Conservation (phyloP, 2,113 vertebrate genomes). For the Galemys pyrenaicus region DNA sequence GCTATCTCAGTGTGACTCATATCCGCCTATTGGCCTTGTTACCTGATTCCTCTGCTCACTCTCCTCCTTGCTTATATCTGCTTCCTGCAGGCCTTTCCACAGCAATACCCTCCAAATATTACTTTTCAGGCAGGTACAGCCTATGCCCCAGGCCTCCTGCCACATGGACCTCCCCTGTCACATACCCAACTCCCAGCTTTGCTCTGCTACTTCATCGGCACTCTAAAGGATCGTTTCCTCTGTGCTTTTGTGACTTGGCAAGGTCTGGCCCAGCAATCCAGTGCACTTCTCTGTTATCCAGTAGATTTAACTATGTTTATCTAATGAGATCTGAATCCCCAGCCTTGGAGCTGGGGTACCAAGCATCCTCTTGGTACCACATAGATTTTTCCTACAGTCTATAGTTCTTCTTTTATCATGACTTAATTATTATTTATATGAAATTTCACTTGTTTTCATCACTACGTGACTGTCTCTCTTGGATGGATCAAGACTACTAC, state of each 20-base stretch:
- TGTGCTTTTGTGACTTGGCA: neutral
- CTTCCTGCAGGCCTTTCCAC: neutral
- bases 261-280: neutral
- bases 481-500: neutral
- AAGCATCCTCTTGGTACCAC: neutral
- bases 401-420: neutral
- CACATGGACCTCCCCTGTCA: fast-evolving
- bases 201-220: neutral
- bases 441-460: neutral
- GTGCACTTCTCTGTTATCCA: neutral
- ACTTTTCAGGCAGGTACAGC: neutral
- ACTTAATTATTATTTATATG: neutral
- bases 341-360: neutral
- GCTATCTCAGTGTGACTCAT: neutral
- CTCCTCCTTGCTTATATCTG: neutral
- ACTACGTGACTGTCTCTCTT: neutral
- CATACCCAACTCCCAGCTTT: neutral
- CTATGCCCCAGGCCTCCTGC: neutral
- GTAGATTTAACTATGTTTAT: neutral
- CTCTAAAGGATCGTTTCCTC: neutral
- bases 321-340: neutral
- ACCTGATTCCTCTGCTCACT: neutral
- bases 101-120: no score
- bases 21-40: no score
- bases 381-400: neutral